phyloP scores from a whole-genome alignment of 2,797 vertebrate species.

The Melanotaenia parkinsoni region DNA sequence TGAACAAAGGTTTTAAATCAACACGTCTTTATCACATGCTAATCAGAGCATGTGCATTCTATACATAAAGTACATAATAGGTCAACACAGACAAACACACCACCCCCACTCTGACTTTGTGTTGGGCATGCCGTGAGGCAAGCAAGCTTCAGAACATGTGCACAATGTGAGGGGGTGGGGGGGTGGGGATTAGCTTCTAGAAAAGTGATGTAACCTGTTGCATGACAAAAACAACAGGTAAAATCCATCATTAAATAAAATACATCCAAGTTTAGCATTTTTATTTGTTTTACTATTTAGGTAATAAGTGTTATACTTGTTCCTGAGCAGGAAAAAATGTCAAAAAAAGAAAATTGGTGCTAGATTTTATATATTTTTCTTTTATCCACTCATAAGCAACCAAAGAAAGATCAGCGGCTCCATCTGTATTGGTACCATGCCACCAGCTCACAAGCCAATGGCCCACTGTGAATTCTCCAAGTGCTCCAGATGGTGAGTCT shows the following conservation, averaged over 20 bases:
- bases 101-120: conserved; percentile 22
- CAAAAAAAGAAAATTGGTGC: conserved; percentile 20
- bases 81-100: conserved; percentile 8
- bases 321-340: conserved; percentile 16
- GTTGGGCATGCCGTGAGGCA: conserved; percentile 30
- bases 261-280: background rate
- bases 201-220: conserved; percentile 59
- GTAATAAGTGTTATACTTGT: conserved; percentile 11
- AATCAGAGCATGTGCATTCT: conserved; percentile 14
- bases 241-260: background rate
- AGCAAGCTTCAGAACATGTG: conserved; percentile 38
- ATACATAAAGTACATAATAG: background rate
- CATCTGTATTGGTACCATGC: conserved; percentile 76
- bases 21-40: conserved; percentile 18
- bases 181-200: conserved; percentile 37
- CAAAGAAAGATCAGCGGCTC: conserved; percentile 70
- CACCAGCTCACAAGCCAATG: conserved; percentile 73
- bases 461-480: conserved; percentile 74
- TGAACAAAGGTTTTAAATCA: conserved; percentile 32
- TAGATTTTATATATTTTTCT: conserved; percentile 50
- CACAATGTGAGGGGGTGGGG: conserved; percentile 14
- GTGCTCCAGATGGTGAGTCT: conserved; percentile 77
- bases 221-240: conserved; percentile 35
- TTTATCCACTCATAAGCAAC: conserved; percentile 53
- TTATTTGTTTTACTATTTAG: conserved; percentile 11